A percentile compares a stretch with the other conserved stretches of the same genome.
Conservation (phyloP, 2,888 invertebrate species). For the Temnothorax unifasciatus region DNA sequence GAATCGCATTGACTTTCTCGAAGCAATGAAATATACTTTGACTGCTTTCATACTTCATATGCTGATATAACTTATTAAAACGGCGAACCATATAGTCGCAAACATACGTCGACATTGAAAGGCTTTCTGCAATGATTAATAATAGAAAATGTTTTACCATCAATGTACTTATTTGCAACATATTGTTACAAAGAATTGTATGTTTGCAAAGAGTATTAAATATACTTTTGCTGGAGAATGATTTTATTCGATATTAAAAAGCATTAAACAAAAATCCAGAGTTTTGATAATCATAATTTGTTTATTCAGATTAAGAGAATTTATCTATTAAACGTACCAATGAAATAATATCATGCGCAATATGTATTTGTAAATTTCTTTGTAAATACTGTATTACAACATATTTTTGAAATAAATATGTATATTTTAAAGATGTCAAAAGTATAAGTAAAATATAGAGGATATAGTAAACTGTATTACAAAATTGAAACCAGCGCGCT, state of each 20-base stretch:
- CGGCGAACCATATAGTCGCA: background rate
- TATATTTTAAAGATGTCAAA: background rate
- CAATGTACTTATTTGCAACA: background rate
- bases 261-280: background rate
- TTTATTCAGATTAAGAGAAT: background rate
- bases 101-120: background rate
- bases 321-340: background rate
- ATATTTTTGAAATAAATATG: background rate
- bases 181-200: background rate
- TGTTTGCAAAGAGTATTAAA: background rate
- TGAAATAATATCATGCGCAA: background rate
- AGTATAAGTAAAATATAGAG: background rate
- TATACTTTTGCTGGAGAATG: background rate
- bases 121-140: background rate
- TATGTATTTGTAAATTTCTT: background rate
- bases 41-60: constrained; percentile 8
- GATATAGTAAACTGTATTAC: background rate
- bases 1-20: constrained; percentile 21
- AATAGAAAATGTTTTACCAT: background rate
- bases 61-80: constrained; percentile 42
- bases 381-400: background rate
- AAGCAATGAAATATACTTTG: constrained; percentile 32
- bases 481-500: background rate
- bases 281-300: constrained; percentile 1
- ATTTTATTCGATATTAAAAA: background rate